Percentiles rank a stretch among this genome's conserved stretches.
phyloP scores from a whole-genome alignment of 2,113 vertebrate species.

The Vulpes vulpes region DNA sequence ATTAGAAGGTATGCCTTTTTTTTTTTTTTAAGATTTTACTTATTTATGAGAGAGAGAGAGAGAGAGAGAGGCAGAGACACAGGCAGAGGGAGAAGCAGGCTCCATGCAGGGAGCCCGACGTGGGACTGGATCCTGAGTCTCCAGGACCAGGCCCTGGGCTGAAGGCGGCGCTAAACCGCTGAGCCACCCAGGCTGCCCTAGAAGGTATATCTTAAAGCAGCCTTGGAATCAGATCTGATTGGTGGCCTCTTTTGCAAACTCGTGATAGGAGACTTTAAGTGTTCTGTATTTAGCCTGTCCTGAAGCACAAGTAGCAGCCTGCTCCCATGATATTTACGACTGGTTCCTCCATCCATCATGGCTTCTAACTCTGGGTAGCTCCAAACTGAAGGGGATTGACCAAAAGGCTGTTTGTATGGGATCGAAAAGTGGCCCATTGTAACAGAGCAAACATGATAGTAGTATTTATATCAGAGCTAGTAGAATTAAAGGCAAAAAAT shows the following conservation, averaged over 20 bases:
- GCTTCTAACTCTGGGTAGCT: neutral
- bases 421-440: neutral
- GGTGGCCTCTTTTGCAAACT: too few species aligned
- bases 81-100: too few species aligned
- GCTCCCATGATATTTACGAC: rapidly evolving
- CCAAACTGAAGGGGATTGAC: neutral
- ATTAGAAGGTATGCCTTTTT: neutral
- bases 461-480: neutral
- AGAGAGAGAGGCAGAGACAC: too few species aligned
- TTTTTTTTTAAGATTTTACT: too few species aligned
- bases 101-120: too few species aligned
- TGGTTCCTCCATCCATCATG: too few species aligned
- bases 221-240: neutral
- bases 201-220: neutral
- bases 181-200: neutral
- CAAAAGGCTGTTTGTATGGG: neutral
- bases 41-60: too few species aligned
- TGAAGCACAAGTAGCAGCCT: neutral
- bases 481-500: neutral
- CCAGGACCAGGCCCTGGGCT: too few species aligned
- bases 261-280: too few species aligned
- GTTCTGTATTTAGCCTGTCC: neutral
- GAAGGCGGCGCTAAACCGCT: too few species aligned
- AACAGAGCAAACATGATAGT: neutral
- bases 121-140: too few species aligned